Evolutionary conservation across 1,140 invertebrate species (phyloP).

Genomic region (Tetramorium simillimum): DNA sequence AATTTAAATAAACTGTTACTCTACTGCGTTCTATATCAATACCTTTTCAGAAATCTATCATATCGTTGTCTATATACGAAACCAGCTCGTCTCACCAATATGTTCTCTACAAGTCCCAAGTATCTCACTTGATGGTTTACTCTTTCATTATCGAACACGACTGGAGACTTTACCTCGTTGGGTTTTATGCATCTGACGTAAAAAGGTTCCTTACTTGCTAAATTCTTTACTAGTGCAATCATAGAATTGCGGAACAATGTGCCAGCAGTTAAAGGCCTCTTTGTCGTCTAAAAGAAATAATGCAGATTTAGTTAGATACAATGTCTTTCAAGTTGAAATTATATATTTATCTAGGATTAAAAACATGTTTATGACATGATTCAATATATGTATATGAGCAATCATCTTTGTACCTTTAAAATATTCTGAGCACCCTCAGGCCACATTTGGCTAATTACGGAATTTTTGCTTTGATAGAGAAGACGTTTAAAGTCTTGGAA

Average conservation of each 20-base stretch:
- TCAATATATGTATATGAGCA: not conserved
- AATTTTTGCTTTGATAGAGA: slow-evolving; percentile 92
- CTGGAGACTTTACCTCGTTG: slow-evolving; percentile 96
- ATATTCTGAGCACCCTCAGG: slow-evolving; percentile 97
- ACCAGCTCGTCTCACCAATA: slow-evolving; percentile 96
- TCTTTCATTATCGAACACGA: slow-evolving; percentile 91
- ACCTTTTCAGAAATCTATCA: slow-evolving; percentile 93
- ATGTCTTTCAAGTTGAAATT: not conserved
- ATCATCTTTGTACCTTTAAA: slow-evolving; percentile 88
- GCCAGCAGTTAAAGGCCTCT: slow-evolving; percentile 96
- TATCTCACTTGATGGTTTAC: slow-evolving; percentile 96
- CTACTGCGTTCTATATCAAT: slow-evolving; percentile 16
- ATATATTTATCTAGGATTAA: not conserved
- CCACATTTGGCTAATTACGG: slow-evolving; percentile 95
- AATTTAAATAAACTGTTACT: not conserved
- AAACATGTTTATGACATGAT: not conserved
- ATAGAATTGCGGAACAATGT: slow-evolving; percentile 98
- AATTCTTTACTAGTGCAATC: slow-evolving; percentile 94
- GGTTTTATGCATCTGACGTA: slow-evolving; percentile 99
- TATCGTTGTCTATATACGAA: slow-evolving; percentile 97
- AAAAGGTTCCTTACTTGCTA: slow-evolving; percentile 97
- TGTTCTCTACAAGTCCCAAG: slow-evolving; percentile 96
- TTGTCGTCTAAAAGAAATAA: slow-evolving; percentile 91
- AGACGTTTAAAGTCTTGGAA: slow-evolving; percentile 98
- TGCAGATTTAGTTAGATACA: not conserved